These are phyloP conservation scores for Metalampra italica DNA, from an alignment of 2,888 invertebrate genomes.

Conservation along the genomic window DNA sequence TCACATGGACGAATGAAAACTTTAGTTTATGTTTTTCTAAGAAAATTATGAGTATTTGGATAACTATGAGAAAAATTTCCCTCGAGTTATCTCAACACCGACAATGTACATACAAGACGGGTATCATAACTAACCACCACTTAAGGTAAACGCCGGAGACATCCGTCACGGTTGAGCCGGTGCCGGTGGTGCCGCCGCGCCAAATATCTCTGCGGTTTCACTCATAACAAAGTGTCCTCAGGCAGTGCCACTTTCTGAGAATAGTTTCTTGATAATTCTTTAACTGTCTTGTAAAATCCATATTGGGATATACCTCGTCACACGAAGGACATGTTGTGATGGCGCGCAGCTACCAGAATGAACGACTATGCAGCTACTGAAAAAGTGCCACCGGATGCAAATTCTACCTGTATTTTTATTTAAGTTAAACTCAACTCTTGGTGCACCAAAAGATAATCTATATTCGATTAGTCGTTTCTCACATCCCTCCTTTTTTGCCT, in stretches of 20 bases:
- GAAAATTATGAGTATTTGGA: background rate
- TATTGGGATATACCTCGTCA: too few relatives aligned
- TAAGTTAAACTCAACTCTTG: too few relatives aligned
- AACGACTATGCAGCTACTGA: too few relatives aligned
- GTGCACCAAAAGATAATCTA: background rate
- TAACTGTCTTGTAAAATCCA: too few relatives aligned
- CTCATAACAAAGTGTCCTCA: slow-evolving; percentile 11
- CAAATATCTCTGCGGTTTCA: slow-evolving; percentile 18
- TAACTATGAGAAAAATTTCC: slow-evolving; percentile 10
- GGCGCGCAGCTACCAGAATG: too few relatives aligned
- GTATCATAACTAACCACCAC: slow-evolving; percentile 18
- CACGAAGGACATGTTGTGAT: too few relatives aligned
- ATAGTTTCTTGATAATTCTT: slow-evolving; percentile 2
- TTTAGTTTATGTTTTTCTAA: background rate
- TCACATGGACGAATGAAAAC: background rate
- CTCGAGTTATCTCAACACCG: slow-evolving; percentile 8
- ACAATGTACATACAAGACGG: slow-evolving; percentile 14
- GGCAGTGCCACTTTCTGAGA: background rate
- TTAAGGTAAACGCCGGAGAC: slow-evolving; percentile 15
- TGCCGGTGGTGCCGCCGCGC: slow-evolving; percentile 12
- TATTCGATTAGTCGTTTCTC: background rate
- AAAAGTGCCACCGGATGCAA: too few relatives aligned
- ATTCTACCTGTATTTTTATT: too few relatives aligned
- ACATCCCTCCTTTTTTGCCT: background rate
- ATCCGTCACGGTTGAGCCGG: slow-evolving; percentile 14